These are phyloP conservation scores for Nysson spinosus DNA, from an alignment of 2,888 invertebrate genomes.

Conservation along the genomic window DNA sequence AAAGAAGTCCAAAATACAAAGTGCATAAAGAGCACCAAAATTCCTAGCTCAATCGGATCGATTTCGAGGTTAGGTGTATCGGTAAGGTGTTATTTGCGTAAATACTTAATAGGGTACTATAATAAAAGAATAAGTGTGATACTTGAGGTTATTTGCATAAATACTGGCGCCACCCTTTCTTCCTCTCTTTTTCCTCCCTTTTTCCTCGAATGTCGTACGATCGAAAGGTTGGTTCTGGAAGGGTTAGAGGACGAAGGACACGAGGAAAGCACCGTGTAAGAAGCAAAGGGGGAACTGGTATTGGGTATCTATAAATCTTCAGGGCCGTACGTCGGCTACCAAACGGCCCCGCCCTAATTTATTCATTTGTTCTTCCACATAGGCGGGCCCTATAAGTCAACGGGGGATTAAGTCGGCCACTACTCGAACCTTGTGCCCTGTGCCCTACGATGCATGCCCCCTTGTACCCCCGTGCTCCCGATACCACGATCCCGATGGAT, in stretches of 20 bases:
- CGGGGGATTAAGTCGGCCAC: slow-evolving; percentile 67
- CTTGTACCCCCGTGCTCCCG: not conserved
- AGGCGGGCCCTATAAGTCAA: slow-evolving; percentile 71
- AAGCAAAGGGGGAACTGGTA: slow-evolving; percentile 56
- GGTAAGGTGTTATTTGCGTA: slow-evolving; percentile 53
- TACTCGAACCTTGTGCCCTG: slow-evolving; percentile 42
- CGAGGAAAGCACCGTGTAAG: slow-evolving; percentile 37
- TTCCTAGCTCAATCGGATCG: not conserved
- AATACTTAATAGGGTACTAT: slow-evolving; percentile 54
- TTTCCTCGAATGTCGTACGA: slow-evolving; percentile 12
- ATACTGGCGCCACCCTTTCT: slow-evolving; percentile 63
- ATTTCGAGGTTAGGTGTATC: not conserved
- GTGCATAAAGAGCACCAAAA: not conserved
- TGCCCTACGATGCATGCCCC: slow-evolving; percentile 35
- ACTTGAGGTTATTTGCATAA: slow-evolving; percentile 58
- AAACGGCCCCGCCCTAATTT: slow-evolving; percentile 74
- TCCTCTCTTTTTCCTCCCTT: slow-evolving; percentile 23
- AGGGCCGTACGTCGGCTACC: slow-evolving; percentile 67
- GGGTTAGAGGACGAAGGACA: not conserved
- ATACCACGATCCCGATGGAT: slow-evolving; percentile 3
- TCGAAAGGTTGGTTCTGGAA: not conserved
- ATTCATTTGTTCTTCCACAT: slow-evolving; percentile 74
- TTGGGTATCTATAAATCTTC: slow-evolving; percentile 69
- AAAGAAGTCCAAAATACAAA: not conserved
- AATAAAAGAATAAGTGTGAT: not conserved